Base-by-base conservation (phyloP, 2,797 vertebrate genomes). In the Hydrophis major region DNA sequence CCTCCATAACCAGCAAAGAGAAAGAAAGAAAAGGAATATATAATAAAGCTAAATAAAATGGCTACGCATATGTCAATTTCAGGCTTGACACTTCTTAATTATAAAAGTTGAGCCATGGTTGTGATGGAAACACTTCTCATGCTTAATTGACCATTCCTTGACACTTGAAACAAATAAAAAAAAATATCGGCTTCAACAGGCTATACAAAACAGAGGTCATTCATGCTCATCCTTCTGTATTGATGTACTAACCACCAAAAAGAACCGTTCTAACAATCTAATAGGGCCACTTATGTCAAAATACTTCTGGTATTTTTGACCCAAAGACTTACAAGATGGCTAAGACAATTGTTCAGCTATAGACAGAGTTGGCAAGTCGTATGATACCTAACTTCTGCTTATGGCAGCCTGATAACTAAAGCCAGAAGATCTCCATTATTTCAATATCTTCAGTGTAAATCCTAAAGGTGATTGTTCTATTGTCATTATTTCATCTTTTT, bases 171-270 rank as follows among this genome's bases (percentile, higher is more conserved):
- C 60, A 91, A 27, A 59, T 18, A 50, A 87, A 32, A 22, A 47
- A 47, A 53, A 53, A 8, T 25, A 57, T 16, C 13, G 13, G 37
- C 10, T 14, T 47, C 2, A 14, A 11, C 28, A 53, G 69, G 50
- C 37, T 28, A 12, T 86, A 2, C 13, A 28, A 14, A 6, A 87
- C 37, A 92, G 11, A 90, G 27, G 61, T 25, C 66, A n/a, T 92
- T 74, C 0, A 2, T 25, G 92, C 87, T 86, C 60, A 42, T 28
- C 32, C 57, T 1, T 28, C 2, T 42, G 32, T 13, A 28, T 11
- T 78, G 22, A 63, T 0, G 0, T 1, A 12, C 0, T 6, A 88
- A 90, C 16, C 90, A 94, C 89, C 11, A 69, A n/a, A 0, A 8
- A 3, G 14, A 88, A 74, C 12, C 7, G 61, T 47, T 69, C 60